Evolutionary conservation across 92 coral and sea anemone genomes (phyloP).

Genomic region (Zoanthus solanderi): DNA sequence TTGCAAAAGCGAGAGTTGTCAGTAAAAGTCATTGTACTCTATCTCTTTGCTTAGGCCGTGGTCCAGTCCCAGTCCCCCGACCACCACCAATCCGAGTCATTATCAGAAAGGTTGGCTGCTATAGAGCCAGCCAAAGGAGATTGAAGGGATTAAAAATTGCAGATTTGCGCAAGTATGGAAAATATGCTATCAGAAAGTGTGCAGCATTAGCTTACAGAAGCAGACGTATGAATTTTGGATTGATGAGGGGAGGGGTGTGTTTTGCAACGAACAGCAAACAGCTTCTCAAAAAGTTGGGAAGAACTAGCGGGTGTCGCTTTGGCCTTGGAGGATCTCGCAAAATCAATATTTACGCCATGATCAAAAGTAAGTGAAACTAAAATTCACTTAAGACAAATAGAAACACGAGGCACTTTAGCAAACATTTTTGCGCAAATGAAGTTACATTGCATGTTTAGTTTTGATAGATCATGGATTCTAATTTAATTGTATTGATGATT

Average conservation of each 20-base stretch:
- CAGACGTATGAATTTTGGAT: not conserved
- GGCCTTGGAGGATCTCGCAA: conserved; percentile 31
- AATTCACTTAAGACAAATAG: no score
- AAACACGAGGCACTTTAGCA: no score
- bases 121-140: not conserved
- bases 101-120: conserved; percentile 33
- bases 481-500: no score
- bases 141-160: conserved; percentile 5
- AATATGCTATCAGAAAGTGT: conserved; percentile 24
- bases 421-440: no score
- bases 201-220: conserved; percentile 38
- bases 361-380: conserved; percentile 23
- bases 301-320: conserved; percentile 25
- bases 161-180: conserved; percentile 15
- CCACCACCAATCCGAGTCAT: conserved; percentile 10
- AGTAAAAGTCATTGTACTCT: no score
- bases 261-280: not conserved
- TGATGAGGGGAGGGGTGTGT: conserved; percentile 29
- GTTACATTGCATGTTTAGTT: no score
- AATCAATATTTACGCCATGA: conserved; percentile 19
- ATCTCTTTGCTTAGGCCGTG: no score
- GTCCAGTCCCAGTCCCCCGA: conserved; percentile 2
- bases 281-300: conserved; percentile 8
- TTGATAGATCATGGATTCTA: no score
- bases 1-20: no score